Conservation (phyloP, 2,888 invertebrate species). For the Chaetogeoica ovagalla region DNA sequence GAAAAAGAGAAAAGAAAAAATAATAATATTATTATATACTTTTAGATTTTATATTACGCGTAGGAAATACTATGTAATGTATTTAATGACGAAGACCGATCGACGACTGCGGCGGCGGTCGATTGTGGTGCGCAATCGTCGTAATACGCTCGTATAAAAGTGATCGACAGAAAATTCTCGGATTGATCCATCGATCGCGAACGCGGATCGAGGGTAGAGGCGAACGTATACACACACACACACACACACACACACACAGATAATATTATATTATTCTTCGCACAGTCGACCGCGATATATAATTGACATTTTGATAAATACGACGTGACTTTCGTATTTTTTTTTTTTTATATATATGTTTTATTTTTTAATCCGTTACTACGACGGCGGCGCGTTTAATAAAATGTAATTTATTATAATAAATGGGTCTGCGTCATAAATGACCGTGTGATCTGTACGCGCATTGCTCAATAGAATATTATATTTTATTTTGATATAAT, state of each 20-base stretch:
- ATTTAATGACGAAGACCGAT: too few relatives aligned
- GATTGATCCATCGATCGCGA: constrained; percentile 31
- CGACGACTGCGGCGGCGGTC: too few relatives aligned
- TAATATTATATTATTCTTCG: constrained; percentile 21
- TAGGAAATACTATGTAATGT: too few relatives aligned
- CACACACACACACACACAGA: too few relatives aligned
- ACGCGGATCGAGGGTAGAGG: constrained; percentile 12
- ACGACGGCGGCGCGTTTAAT: constrained; percentile 33
- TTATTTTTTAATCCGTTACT: constrained; percentile 42
- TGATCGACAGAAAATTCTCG: constrained; percentile 21
- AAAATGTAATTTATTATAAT: constrained; percentile 50
- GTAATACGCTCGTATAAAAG: too few relatives aligned
- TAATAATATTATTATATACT: too few relatives aligned
- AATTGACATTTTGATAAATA: constrained; percentile 53
- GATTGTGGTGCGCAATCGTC: not conserved
- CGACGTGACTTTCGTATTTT: constrained; percentile 50
- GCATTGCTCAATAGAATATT: constrained; percentile 36
- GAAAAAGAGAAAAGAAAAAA: too few relatives aligned
- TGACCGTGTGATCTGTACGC: constrained; percentile 53
- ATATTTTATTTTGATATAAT: too few relatives aligned
- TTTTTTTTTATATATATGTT: too few relatives aligned
- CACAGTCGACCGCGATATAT: not conserved
- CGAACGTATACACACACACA: not conserved
- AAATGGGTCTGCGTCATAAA: constrained; percentile 51
- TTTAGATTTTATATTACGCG: too few relatives aligned